phyloP scores from a whole-genome alignment of 2,113 vertebrate genomes.

The Merops nubicus region DNA sequence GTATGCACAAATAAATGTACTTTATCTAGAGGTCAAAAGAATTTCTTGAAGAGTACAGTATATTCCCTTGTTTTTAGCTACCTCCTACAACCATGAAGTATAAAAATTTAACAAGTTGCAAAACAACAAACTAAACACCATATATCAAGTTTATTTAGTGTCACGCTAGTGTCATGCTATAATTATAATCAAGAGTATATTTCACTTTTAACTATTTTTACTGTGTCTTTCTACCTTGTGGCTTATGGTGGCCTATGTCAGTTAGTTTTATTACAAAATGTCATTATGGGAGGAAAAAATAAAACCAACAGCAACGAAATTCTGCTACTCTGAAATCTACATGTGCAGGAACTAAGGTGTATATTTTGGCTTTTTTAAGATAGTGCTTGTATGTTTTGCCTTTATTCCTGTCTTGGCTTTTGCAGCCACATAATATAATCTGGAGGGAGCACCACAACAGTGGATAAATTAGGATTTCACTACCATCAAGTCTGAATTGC shows the following conservation, averaged over 20 bases:
- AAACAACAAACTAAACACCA: conserved; percentile 40
- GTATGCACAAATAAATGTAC: no score
- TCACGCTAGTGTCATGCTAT: neutral
- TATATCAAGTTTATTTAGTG: conserved; percentile 37
- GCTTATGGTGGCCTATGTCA: neutral
- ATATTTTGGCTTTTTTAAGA: neutral
- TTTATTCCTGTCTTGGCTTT: neutral
- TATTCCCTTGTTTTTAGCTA: conserved; percentile 41
- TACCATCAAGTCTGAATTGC: neutral
- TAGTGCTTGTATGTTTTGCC: neutral
- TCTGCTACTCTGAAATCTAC: neutral
- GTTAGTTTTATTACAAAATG: neutral
- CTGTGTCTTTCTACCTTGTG: neutral
- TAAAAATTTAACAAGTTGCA: conserved; percentile 51
- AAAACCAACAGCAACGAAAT: no score
- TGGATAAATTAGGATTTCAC: neutral
- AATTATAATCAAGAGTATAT: conserved; percentile 36
- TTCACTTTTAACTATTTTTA: conserved; percentile 37
- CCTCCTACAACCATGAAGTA: conserved; percentile 44
- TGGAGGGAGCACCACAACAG: neutral
- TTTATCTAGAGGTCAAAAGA: no score
- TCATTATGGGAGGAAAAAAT: neutral
- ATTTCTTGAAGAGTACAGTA: neutral
- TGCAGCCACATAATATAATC: neutral
- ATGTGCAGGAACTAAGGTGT: neutral